Base-by-base conservation (phyloP, 2,113 vertebrate genomes). In the Colinus virginianus region DNA sequence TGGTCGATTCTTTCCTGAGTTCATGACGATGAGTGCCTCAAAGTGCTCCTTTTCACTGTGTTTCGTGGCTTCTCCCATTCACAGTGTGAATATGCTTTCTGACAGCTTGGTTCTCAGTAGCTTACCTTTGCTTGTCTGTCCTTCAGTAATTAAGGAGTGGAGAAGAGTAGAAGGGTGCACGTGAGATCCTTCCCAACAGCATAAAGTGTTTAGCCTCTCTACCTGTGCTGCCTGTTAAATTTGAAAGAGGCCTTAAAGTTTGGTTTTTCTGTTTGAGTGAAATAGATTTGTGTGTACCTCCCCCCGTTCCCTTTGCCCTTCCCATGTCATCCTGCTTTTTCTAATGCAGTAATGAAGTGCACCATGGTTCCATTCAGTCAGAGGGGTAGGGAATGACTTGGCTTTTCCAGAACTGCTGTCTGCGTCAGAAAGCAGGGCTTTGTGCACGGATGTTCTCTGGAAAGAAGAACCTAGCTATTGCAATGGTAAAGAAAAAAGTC, bases 131-230 rank as follows among this genome's bases (percentile, higher is more conserved):
- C 59, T 69, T 43, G 59, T 19, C 34, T 55, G 16, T 69, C 43
- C 77, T 72, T 42, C 11, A 32, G 25, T 53, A 30, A 53, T 16
- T 45, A 53, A 78, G 62, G 26, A 48, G 34, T 28, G 23, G 40
- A 23, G 14, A 40, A 49, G 45, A 5, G 0, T 9, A 1, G 18
- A 55, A 17, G 17, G 48, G 16, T 1, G 0, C 13, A 4, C 3
- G 2, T 38, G n/a, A 23, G 20, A 32, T 61, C 61, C 32, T 78
- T 83, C 46, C 51, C 59, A 76, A 18, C 36, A 43, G n/a, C 59
- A 38, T 30, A 4, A 77, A 77, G 32, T 62, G 8, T 84, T 84
- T 79, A 53, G 63, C 53, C 23, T 8, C 42, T 71, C 70, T 17
- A 16, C 8, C 11, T 32, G 19, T 36, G n/a, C 26, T 75, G 45